Evolutionary conservation across 2,113 vertebrate genomes (phyloP).

Genomic region (Polypterus senegalus): DNA sequence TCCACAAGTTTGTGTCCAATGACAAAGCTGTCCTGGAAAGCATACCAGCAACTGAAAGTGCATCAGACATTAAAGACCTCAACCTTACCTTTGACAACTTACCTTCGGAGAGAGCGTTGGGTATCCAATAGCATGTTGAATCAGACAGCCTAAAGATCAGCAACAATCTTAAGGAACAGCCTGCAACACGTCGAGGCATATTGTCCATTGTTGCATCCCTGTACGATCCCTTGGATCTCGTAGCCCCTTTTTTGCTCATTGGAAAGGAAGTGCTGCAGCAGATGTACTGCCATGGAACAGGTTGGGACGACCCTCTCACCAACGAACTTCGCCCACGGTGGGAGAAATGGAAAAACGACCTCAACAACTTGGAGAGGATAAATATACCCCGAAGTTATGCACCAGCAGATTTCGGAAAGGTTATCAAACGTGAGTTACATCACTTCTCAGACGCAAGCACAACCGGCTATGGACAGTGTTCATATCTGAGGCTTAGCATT

Average conservation of each 20-base stretch:
- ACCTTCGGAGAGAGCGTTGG: no score
- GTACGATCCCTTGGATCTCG: constrained; percentile 14
- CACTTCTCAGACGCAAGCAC: constrained; percentile 6
- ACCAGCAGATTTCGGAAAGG: constrained; percentile 3
- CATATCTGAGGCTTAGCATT: constrained; percentile 13
- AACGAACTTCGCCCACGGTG: constrained; percentile 12
- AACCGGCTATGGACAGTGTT: constrained; percentile 16
- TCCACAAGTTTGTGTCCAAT: no score
- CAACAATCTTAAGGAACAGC: constrained; percentile 8
- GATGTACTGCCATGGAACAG: constrained; percentile 8
- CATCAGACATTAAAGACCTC: no score
- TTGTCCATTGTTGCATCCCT: constrained; percentile 7
- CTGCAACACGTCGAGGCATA: constrained; percentile 5
- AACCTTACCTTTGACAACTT: no score
- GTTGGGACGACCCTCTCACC: constrained; percentile 15
- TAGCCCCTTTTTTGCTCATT: constrained; percentile 10
- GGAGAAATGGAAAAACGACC: constrained; percentile 16
- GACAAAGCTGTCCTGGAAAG: no score
- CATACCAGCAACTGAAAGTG: no score
- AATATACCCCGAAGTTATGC: constrained; percentile 3
- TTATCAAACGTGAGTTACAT: constrained; percentile 5
- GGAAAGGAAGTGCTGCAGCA: constrained; percentile 11
- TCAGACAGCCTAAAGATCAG: constrained; percentile 3
- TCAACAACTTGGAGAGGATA: constrained; percentile 9
- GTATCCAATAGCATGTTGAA: constrained; percentile 1